Evolutionary conservation across 2,113 vertebrate genomes (phyloP), one percentile per base, ranked within the genome.

Genomic region (Corythaixoides concolor): DNA sequence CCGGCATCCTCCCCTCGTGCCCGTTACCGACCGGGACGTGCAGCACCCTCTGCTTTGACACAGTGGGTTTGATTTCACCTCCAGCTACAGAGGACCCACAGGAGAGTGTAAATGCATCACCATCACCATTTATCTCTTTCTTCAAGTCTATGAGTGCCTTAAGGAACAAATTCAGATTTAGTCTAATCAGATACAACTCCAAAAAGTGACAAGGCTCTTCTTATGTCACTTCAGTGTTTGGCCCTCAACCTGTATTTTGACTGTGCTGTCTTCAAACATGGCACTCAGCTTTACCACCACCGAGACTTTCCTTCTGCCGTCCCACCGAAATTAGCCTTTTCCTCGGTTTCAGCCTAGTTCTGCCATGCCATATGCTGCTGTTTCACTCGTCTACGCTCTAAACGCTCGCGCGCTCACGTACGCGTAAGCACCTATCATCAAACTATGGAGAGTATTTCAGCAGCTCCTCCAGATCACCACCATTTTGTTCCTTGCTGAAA

Each of bases 21-120:
- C 49, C 26, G 1, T 7, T 2, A 21, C 35, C 16, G 49, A 59
- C 27, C 0, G 1, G 41, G n/a, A 60, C 2, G 4, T 0, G 12
- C 55, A 86, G 47, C 18, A 75, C 7, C 26, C 26, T 64, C 81
- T 73, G 52, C 18, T 49, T 62, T 47, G 50, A 66, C 16, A 7
- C 0, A 43, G 41, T 13, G 41, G 5, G 60, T 47, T 68, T 70
- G 20, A 18, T 17, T 5, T 75, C 77, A 81, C 22, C 11, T 32
- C 27, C 70, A 80, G 72, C 74, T 68, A 39, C 83, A 84, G 27
- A 69, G 18, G 45, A 75, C 21, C 21, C 77, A 58, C 8, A 23
- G 30, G 60, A 78, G 18, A 5, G 18, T 8, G 7, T 7, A 52
- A 87, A 68, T 49, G 35, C 49, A 85, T 64, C 62, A 58, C 27